Evolutionary conservation across 2,797 vertebrate species (phyloP).

Genomic region (Triplophysa yarkandensis): DNA sequence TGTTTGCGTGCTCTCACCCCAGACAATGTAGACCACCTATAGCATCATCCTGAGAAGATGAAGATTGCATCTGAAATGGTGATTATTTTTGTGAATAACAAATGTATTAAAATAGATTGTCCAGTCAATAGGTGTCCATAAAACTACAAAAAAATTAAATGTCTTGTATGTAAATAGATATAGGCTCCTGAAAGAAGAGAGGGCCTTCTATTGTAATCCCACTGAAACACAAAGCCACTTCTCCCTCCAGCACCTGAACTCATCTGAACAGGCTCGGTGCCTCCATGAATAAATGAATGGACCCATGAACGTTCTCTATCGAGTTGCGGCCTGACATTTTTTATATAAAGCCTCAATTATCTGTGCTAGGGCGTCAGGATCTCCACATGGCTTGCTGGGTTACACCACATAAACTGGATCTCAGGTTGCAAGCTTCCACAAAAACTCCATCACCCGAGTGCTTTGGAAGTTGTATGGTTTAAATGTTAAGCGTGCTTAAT

Average conservation of each 20-base stretch:
- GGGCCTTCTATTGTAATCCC: constrained; percentile 73
- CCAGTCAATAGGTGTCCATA: not conserved
- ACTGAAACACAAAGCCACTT: constrained; percentile 70
- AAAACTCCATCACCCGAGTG: constrained; percentile 46
- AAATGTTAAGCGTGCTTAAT: constrained; percentile 62
- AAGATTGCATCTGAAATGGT: not conserved
- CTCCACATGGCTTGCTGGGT: constrained; percentile 68
- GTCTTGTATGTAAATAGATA: constrained; percentile 62
- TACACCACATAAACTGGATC: constrained; percentile 65
- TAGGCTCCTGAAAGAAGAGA: constrained; percentile 74
- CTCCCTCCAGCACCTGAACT: constrained; percentile 72
- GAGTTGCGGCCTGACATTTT: constrained; percentile 61
- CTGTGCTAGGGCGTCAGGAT: constrained; percentile 68
- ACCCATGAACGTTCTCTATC: constrained; percentile 68
- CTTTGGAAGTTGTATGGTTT: constrained; percentile 44
- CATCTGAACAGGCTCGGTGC: constrained; percentile 78
- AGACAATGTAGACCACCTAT: not conserved
- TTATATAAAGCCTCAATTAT: constrained; percentile 60
- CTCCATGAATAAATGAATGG: constrained; percentile 87
- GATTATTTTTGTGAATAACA: not conserved
- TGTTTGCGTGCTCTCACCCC: not conserved
- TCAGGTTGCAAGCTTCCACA: constrained; percentile 63
- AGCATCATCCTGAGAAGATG: not conserved
- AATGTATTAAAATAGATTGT: not conserved
- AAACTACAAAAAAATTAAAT: constrained; percentile 51